Conservation (phyloP, 35 echinoderm and acorn worm species). For the Heliocidaris erythrogramma region DNA sequence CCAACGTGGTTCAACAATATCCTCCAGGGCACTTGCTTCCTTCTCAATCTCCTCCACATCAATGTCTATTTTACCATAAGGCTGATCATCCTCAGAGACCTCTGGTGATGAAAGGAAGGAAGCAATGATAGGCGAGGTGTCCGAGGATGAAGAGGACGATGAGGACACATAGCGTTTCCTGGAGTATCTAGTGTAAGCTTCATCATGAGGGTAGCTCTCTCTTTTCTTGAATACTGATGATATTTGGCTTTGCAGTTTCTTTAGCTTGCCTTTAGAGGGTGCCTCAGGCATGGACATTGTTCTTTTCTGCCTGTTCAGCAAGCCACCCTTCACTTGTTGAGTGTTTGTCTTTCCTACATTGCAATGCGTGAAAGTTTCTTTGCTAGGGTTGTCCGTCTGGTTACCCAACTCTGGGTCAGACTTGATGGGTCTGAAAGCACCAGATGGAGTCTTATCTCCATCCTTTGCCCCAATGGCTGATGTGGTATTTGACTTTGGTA, state of each 20-base stretch:
- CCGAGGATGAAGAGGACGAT: constrained; percentile 25
- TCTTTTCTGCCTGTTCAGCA: constrained; percentile 3
- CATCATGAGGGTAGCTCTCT: constrained; percentile 28
- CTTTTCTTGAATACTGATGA: constrained; percentile 42
- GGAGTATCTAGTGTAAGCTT: constrained; percentile 28
- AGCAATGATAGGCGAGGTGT: constrained; percentile 9
- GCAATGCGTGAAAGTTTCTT: neutral
- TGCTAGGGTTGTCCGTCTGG: neutral
- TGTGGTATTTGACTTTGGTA: constrained; percentile 32
- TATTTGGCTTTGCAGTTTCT: constrained; percentile 37
- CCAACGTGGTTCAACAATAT: neutral
- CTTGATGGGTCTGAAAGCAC: constrained; percentile 41
- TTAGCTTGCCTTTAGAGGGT: neutral
- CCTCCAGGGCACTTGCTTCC: constrained; percentile 21
- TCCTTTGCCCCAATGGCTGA: neutral
- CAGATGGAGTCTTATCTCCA: constrained; percentile 31
- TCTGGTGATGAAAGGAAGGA: constrained; percentile 22
- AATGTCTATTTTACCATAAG: constrained; percentile 11
- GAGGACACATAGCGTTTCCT: constrained; percentile 38
- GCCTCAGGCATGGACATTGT: constrained; percentile 26
- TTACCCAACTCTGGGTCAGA: neutral
- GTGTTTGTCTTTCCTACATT: neutral
- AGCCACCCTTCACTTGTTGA: neutral
- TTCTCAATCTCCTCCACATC: constrained; percentile 44
- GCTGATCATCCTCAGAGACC: neutral